Percentiles rank a stretch among this genome's conserved stretches.
Evolutionary conservation across 2,113 vertebrate species (phyloP).

Genomic region (Struthidea cinerea): DNA sequence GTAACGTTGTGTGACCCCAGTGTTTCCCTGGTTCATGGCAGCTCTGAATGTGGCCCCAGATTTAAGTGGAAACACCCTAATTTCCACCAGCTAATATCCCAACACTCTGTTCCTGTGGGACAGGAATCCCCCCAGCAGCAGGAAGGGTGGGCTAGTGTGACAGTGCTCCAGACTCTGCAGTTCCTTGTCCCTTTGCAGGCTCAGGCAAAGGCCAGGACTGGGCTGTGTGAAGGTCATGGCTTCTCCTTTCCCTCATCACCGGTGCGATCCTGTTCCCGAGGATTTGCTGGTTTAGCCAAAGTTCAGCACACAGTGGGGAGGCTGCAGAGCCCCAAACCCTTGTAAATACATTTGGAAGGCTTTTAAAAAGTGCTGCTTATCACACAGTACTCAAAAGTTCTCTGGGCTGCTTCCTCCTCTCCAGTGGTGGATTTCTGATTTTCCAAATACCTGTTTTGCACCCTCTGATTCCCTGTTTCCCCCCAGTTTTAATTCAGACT

Average conservation of each 20-base stretch:
- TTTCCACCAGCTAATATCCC: not conserved
- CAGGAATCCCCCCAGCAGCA: not conserved
- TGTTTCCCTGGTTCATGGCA: not conserved
- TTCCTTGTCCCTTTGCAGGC: not conserved
- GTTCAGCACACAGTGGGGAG: not conserved
- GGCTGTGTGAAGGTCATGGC: not conserved
- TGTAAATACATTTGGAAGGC: not conserved
- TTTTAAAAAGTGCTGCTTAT: not conserved
- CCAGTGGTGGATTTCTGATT: not conserved
- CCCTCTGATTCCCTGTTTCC: not conserved
- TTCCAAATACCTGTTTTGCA: not conserved
- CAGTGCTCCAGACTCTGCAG: not conserved
- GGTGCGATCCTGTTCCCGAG: not conserved
- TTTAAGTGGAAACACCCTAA: not conserved
- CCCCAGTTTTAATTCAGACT: not conserved
- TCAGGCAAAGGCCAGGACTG: not conserved
- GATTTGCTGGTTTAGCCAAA: not conserved
- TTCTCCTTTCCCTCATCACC: not conserved
- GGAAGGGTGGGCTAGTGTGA: not conserved
- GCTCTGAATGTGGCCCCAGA: not conserved
- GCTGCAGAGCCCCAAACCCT: not conserved
- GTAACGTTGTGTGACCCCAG: fast-evolving
- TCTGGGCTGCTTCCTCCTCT: not conserved
- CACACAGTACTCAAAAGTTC: not conserved
- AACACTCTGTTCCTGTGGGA: fast-evolving